Evolutionary conservation across 2,113 vertebrate species (phyloP), one percentile per base, ranked within the genome.

Genomic region (Ctenodactylus gundi): DNA sequence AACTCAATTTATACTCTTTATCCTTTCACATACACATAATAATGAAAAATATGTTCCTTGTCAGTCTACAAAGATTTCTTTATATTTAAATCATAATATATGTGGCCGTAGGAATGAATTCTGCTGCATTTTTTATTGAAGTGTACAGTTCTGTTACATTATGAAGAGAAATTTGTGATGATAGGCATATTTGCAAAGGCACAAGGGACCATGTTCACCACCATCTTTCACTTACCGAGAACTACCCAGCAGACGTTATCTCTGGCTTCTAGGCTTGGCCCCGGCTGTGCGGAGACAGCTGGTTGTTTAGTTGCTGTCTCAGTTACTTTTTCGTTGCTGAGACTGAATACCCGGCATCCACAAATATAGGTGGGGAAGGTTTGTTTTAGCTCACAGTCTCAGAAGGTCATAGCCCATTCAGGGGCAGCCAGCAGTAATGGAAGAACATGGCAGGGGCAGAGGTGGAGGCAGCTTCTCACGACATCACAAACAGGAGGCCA

Each of bases 181-280:
- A 2, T 27, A 4, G 67, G 58, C 39, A 11, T 49, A 2, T 4
- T 0, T 25, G 8, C 27, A 21, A 13, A n/a, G 21, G 51, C 15
- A 4, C 25, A 11, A 6, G 18, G 55, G 3, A 9, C 4, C 0
- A 0, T 4, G 23, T 12, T 6, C 4, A 14, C 12, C 25, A 49
- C 17, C 18, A 13, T 31, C n/a, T n/a, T 36, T 18, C 20, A 20
- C 77, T 13, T 9, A 2, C 23, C 17, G 29, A n/a, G 18, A 15
- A 14, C 21, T 29, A 29, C 55, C 64, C 0, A 1, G 17, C 18
- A n/a, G 27, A 3, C 15, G 0, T 23, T 20, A n/a, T 3, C 3
- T 21, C 23, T 7, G 46, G 46, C 58, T 67, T 46, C 23, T 7
- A 1, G 3, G 34, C 25, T 21, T 23, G 44, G 21, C 21, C 41